Evolutionary conservation across 1,140 invertebrate species (phyloP), one percentile per base, ranked within the genome.

Genomic region (Lucilia sericata): DNA sequence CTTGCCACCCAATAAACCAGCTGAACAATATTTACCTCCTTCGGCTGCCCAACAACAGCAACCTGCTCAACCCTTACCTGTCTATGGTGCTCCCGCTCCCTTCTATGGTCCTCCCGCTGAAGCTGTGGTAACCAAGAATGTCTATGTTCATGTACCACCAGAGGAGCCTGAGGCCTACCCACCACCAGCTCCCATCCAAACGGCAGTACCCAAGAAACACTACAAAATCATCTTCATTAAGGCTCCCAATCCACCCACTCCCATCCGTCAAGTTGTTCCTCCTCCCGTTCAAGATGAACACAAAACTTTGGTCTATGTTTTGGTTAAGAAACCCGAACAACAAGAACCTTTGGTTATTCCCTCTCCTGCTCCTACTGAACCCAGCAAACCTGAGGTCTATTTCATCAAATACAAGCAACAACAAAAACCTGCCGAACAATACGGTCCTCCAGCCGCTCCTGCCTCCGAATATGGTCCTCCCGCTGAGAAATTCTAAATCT

Each of bases 141-240:
- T 95, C 0, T 95, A 95, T 88, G 94, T 95, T 2, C 95, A 96
- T 88, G 94, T 95, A 74, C 94, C 95, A 82, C 95, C 95, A 14
- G 94, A 94, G 87, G 95, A 95, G 87, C 94, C 93, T 0, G 93
- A 94, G 47, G 70, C 86, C 19, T 89, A 88, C 82, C 86, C 87
- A 0, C 85, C 87, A 2, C 80, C 88, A 0, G 82, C 87, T n/a
- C 88, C 89, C 74, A 89, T 91, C 30, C 87, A 90, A 65, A 89
- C 88, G 8, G 87, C 89, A 5, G 87, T 88, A 36, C 92, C 95
- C 85, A 95, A 96, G 91, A 96, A 96, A 87, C 95, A 96, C 91
- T 96, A 96, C 92, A 96, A 96, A 91, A 96, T 96, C 87, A 96
- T 97, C 88, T 96, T 96, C 94, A 96, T 96, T 90, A 96, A 96